phyloP scores from a whole-genome alignment of 2,113 vertebrate genomes.

The Potamarius usumacintae region DNA sequence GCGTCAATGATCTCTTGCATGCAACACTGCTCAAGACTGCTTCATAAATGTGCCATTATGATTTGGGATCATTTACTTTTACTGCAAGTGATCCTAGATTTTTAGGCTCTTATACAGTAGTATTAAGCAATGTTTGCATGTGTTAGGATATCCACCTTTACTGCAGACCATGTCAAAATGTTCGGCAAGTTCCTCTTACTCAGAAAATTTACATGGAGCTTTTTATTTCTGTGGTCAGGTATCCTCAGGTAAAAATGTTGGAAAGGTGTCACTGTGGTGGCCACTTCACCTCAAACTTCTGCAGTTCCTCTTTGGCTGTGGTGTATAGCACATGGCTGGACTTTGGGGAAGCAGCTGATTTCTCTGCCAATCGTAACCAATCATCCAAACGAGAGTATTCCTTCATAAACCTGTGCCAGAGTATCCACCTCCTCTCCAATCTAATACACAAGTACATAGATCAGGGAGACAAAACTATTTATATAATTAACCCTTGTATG shows the following conservation, averaged over 20 bases:
- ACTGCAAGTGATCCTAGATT: conserved; percentile 10
- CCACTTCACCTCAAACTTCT: conserved; percentile 69
- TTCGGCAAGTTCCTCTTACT: background rate
- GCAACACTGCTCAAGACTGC: background rate
- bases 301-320: conserved; percentile 66
- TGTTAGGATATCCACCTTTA: conserved; percentile 13
- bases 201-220: background rate
- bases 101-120: conserved; percentile 18
- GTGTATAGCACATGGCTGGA: conserved; percentile 56
- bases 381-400: conserved; percentile 66
- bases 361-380: conserved; percentile 72
- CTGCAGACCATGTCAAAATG: background rate
- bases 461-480: conserved; percentile 8
- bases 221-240: conserved; percentile 2
- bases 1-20: background rate
- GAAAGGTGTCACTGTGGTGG: background rate
- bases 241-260: background rate
- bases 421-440: conserved; percentile 66
- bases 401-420: conserved; percentile 74
- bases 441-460: conserved; percentile 49
- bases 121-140: conserved; percentile 12
- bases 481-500: too few relatives aligned
- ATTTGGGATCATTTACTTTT: conserved; percentile 39
- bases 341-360: conserved; percentile 39
- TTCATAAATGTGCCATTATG: background rate